A percentile compares a stretch with the other conserved stretches of the same genome.
Conservation (phyloP, 2,888 invertebrate species). For the Cantharis lateralis region DNA sequence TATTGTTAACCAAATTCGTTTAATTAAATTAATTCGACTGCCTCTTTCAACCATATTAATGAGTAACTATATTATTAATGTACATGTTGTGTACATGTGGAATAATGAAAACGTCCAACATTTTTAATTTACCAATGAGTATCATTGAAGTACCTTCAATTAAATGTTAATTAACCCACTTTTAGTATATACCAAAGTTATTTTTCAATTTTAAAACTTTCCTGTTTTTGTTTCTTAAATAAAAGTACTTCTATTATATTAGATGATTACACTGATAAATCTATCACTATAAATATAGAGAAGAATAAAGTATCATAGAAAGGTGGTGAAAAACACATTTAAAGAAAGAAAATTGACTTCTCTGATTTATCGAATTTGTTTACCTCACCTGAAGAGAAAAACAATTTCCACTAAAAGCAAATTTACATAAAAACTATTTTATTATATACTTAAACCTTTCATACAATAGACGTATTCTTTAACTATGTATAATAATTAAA, state of each 20-base stretch:
- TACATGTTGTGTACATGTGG: not conserved
- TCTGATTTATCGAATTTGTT: not conserved
- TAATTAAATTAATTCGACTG: not conserved
- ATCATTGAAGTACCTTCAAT: not conserved
- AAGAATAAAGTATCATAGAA: not conserved
- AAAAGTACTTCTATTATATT: not conserved
- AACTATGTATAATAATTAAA: not conserved
- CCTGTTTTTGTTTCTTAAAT: not conserved
- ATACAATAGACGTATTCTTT: not conserved
- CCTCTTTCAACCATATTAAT: not conserved
- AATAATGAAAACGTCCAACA: not conserved
- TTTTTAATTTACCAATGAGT: not conserved
- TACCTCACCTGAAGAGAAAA: not conserved
- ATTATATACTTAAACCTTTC: not conserved
- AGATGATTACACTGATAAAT: not conserved
- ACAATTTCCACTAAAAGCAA: not conserved
- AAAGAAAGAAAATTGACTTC: not conserved
- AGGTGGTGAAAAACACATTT: not conserved
- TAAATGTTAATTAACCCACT: not conserved
- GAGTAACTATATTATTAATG: not conserved
- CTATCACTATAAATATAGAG: not conserved
- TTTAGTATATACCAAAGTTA: not conserved
- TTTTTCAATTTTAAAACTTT: not conserved
- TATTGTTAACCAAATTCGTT: not conserved
- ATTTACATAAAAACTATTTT: not conserved